phyloP scores from a whole-genome alignment of 1,140 invertebrate species.

The Leptinotarsa lineolata region DNA sequence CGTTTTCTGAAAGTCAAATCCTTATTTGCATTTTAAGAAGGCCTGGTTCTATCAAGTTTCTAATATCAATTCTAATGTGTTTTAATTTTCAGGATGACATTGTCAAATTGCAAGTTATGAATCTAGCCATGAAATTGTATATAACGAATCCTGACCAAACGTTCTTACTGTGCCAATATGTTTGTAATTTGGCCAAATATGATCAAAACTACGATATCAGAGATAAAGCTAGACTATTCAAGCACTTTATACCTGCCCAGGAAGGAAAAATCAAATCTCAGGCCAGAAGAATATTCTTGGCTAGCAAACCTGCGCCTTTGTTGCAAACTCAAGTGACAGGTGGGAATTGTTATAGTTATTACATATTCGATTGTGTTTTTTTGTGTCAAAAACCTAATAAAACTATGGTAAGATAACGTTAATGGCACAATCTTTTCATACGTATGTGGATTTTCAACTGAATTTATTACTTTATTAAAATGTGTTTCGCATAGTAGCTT shows the following conservation, averaged over 20 bases:
- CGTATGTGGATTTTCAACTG: too few species aligned
- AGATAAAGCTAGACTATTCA: constrained; percentile 87
- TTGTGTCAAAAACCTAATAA: too few species aligned
- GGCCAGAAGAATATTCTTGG: constrained; percentile 85
- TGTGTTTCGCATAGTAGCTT: background rate
- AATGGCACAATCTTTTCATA: too few species aligned
- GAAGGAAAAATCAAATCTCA: constrained; percentile 66
- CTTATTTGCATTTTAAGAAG: too few species aligned
- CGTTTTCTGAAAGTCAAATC: too few species aligned
- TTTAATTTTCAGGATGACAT: constrained; percentile 76
- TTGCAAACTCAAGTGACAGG: constrained; percentile 69
- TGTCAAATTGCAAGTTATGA: constrained; percentile 95
- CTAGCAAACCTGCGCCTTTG: constrained; percentile 87
- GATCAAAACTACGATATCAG: constrained; percentile 98
- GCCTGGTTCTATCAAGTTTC: too few species aligned
- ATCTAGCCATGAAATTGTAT: constrained; percentile 92
- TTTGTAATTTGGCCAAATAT: constrained; percentile 95
- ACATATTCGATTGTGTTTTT: too few species aligned
- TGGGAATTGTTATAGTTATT: constrained; percentile 41
- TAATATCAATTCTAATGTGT: background rate
- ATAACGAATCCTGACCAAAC: constrained; percentile 89
- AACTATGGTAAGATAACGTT: too few species aligned
- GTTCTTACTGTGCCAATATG: constrained; percentile 86
- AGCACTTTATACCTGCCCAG: constrained; percentile 77
- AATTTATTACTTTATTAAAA: background rate